Base-by-base conservation (phyloP, 2,113 vertebrate genomes). In the Odontophorus gujanensis region DNA sequence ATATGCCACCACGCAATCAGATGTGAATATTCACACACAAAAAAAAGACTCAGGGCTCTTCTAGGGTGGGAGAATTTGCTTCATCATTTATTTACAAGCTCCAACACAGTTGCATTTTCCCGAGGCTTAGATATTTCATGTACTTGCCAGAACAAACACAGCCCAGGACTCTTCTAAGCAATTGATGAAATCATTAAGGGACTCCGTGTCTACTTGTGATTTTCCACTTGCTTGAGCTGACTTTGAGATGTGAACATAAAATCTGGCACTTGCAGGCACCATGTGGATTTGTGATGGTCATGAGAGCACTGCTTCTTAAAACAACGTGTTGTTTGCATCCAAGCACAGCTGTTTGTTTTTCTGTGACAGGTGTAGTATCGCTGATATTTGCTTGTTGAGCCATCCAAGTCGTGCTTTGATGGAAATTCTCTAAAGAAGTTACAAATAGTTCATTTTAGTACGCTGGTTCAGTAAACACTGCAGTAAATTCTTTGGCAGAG, bases 261-360 rank as follows among this genome's bases (percentile, higher is more conserved):
- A 72, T 57, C 57, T 90, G 86, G 47, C 85, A 65, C n/a, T 77
- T 14, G 5, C 12, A 75, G 65, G 57, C 55, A 51, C 65, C 57
- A 2, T 63, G 65, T 72, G 85, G 63, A 62, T 89, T 77, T 85
- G 36, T 48, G 79, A 75, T 53, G 15, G 16, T 53, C 72, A 82
- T 73, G 72, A 71, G 79, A 96, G 28, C 3, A 1, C 20, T 58
- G 30, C 48, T 81, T 71, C 83, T 86, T 59, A 40, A 84, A 90
- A 81, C 13, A 75, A 7, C 75, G 30, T 57, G 57, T 88, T 24
- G 51, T 61, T 78, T 38, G 6, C n/a, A 81, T 81, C 38, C 61
- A 75, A 90, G 34, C 36, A 53, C 72, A 90, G 80, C 57, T 93
- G 28, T 72, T 94, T 95, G 62, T 55, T 87, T 84, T 25, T 38